phyloP scores from a whole-genome alignment of 2,888 invertebrate genomes.

The Hydriomena furcata region DNA sequence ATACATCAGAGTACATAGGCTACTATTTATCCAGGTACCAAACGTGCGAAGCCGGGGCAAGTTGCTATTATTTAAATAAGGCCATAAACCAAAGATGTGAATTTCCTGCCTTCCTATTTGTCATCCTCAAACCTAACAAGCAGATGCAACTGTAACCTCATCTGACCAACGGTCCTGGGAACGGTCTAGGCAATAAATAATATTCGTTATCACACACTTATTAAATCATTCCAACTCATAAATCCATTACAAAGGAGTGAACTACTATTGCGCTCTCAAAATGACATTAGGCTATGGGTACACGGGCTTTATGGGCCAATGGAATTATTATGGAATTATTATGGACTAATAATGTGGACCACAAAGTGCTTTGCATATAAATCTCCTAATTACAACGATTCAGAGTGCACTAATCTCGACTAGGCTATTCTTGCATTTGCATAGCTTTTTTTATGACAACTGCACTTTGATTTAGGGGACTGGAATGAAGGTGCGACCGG shows the following conservation, averaged over 20 bases:
- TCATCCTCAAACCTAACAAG: slow-evolving; percentile 27
- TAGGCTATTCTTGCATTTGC: slow-evolving; percentile 67
- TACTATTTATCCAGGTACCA: no score
- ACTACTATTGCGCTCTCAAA: slow-evolving; percentile 60
- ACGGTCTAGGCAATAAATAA: slow-evolving; percentile 65
- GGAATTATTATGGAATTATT: slow-evolving; percentile 52
- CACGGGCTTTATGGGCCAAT: slow-evolving; percentile 39
- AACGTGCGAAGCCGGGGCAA: no score
- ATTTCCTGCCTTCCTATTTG: slow-evolving; percentile 29
- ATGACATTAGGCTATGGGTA: slow-evolving; percentile 68
- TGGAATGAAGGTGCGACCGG: slow-evolving; percentile 45
- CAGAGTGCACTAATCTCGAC: slow-evolving; percentile 71
- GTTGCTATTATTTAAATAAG: slow-evolving; percentile 5
- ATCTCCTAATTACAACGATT: slow-evolving; percentile 80
- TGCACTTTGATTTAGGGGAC: slow-evolving; percentile 72
- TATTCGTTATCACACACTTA: slow-evolving; percentile 68
- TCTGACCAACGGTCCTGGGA: slow-evolving; percentile 58
- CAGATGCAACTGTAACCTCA: slow-evolving; percentile 36
- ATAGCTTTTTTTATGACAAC: slow-evolving; percentile 69
- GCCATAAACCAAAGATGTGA: slow-evolving; percentile 8
- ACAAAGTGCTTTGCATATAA: slow-evolving; percentile 81
- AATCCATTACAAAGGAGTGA: slow-evolving; percentile 78
- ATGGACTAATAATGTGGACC: slow-evolving; percentile 78
- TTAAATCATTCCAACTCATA: slow-evolving; percentile 75
- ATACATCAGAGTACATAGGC: no score